phyloP scores from a whole-genome alignment of 1,140 invertebrate genomes.

The Cydia fagiglandana region DNA sequence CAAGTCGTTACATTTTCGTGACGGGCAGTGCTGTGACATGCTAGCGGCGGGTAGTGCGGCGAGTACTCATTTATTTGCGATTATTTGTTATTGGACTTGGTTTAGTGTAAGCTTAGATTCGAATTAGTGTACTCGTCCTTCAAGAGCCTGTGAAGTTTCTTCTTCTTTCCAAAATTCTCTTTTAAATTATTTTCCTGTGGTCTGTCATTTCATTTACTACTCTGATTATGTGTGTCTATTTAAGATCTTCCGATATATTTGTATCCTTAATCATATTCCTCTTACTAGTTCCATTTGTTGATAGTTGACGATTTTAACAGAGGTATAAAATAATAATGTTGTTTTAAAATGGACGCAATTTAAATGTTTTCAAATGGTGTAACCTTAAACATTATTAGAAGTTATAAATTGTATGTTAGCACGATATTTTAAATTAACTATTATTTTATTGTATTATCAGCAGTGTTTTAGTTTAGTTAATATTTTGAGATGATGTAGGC shows the following conservation, averaged over 20 bases:
- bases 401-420: slow-evolving; percentile 5
- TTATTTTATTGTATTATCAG: slow-evolving; percentile 34
- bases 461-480: slow-evolving; percentile 17
- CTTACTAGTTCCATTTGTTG: slow-evolving; percentile 20
- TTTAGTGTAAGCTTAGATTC: slow-evolving; percentile 56
- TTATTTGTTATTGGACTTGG: slow-evolving; percentile 61
- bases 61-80: slow-evolving; percentile 76
- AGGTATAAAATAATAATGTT: background rate
- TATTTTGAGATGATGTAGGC: background rate
- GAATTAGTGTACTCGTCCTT: slow-evolving; percentile 61
- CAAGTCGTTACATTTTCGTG: background rate
- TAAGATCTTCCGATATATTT: slow-evolving; percentile 34
- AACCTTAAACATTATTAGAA: slow-evolving; percentile 6
- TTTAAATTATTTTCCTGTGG: background rate
- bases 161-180: background rate
- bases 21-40: background rate
- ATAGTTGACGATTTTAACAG: background rate
- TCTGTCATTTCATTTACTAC: background rate
- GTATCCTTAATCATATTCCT: slow-evolving; percentile 35
- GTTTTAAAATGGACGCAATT: background rate
- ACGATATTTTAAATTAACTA: background rate
- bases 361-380: background rate
- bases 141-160: slow-evolving; percentile 31
- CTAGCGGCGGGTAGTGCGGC: slow-evolving; percentile 64
- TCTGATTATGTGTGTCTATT: background rate